These are phyloP conservation scores for Asobara japonica DNA, from an alignment of 1,140 invertebrate genomes.

Conservation along the genomic window DNA sequence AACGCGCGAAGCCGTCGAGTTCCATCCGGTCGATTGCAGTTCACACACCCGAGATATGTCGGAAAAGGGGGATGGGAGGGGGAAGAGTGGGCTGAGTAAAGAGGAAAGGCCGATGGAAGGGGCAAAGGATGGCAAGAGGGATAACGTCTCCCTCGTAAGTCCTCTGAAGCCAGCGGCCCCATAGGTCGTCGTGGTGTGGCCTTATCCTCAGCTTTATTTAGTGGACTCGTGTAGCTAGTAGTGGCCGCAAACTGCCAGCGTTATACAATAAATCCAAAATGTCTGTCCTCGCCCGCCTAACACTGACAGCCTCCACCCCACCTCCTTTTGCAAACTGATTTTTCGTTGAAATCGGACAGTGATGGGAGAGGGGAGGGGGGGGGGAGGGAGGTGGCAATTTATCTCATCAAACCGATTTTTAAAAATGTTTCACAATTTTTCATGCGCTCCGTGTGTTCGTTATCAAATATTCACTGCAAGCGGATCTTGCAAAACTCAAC, in stretches of 20 bases:
- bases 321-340: conserved; percentile 12
- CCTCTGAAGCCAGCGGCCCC: conserved; percentile 20
- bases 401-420: no score
- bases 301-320: conserved; percentile 26
- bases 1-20: conserved; percentile 46
- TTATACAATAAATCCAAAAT: conserved; percentile 55
- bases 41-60: not conserved
- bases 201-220: conserved; percentile 58
- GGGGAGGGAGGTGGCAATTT: no score
- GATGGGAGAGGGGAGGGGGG: no score
- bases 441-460: no score
- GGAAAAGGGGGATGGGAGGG: not conserved
- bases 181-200: conserved; percentile 36
- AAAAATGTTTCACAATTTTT: no score
- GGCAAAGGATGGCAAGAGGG: conserved; percentile 29
- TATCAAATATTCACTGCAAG: no score
- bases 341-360: conserved; percentile 42
- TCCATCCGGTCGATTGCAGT: conserved; percentile 58
- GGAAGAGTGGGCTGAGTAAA: not conserved
- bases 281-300: conserved; percentile 38
- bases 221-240: conserved; percentile 54
- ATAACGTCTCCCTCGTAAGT: conserved; percentile 40
- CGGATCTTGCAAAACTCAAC: no score
- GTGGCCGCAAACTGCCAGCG: conserved; percentile 41
- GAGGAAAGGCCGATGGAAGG: conserved; percentile 18